Percentiles rank a stretch among this genome's conserved stretches.
Conservation (phyloP, 2,113 vertebrate genomes). For the Ptychochromis oligacanthus region DNA sequence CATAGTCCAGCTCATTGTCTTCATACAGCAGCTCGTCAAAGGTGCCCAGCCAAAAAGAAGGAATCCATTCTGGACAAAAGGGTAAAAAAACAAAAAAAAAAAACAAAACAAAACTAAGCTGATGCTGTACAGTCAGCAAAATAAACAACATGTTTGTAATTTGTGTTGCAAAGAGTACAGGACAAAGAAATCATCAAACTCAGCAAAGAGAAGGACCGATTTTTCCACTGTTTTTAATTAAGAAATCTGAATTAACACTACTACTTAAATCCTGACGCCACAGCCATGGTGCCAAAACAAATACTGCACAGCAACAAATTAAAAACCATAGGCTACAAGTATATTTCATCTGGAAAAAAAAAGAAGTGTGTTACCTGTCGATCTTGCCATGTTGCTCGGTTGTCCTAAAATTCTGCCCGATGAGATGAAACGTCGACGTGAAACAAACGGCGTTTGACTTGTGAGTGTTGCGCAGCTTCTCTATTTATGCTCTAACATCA, state of each 20-base stretch:
- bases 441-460: not conserved
- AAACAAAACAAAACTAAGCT: not conserved
- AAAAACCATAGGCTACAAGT: not conserved
- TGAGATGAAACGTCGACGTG: not conserved
- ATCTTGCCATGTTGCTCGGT: conserved; percentile 23
- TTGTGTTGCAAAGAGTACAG: not conserved
- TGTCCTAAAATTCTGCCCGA: not conserved
- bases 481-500: not conserved
- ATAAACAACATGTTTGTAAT: not conserved
- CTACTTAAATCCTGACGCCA: not conserved
- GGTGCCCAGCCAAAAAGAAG: conserved; percentile 52
- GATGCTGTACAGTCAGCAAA: not conserved
- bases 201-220: not conserved
- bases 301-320: not conserved
- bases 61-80: conserved; percentile 56
- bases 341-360: not conserved
- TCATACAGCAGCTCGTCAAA: conserved; percentile 52
- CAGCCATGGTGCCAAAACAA: not conserved
- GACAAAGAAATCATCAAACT: not conserved
- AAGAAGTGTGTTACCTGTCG: conserved; percentile 13
- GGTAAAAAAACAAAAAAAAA: not conserved
- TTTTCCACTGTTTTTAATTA: not conserved
- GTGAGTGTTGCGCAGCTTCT: too few relatives aligned
- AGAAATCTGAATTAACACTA: not conserved
- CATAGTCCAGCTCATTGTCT: conserved; percentile 61